A percentile compares a stretch with the other conserved stretches of the same genome.
Evolutionary conservation across 2,888 invertebrate genomes (phyloP).

Genomic region (Dryobotodes eremita): DNA sequence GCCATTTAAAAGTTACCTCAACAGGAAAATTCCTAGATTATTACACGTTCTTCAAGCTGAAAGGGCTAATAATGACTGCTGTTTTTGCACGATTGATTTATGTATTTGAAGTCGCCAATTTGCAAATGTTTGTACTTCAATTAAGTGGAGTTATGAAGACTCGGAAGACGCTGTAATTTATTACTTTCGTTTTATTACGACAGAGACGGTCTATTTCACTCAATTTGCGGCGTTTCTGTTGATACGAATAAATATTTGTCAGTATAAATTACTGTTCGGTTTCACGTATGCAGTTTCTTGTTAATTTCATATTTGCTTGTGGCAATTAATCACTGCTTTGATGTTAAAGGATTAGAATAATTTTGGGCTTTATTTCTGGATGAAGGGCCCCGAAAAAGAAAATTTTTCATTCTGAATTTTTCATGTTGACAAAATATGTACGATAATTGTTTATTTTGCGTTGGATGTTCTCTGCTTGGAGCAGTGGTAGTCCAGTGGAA

Average conservation of each 20-base stretch:
- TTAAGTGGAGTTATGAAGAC: slow-evolving; percentile 80
- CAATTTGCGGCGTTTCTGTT: slow-evolving; percentile 56
- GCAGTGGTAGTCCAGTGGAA: neutral
- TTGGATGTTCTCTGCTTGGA: too few relatives aligned
- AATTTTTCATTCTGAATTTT: too few relatives aligned
- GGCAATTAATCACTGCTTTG: slow-evolving; percentile 34
- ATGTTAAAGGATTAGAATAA: neutral
- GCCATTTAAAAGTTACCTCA: neutral
- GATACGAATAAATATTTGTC: slow-evolving; percentile 63
- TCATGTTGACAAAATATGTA: neutral
- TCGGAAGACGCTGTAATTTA: slow-evolving; percentile 72
- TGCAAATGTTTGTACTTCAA: slow-evolving; percentile 81
- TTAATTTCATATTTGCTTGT: slow-evolving; percentile 37
- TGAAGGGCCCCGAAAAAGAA: neutral
- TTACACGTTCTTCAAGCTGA: slow-evolving; percentile 51
- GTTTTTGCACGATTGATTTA: slow-evolving; percentile 77
- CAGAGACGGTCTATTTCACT: slow-evolving; percentile 64
- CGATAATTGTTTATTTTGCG: neutral
- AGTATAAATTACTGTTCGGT: slow-evolving; percentile 43
- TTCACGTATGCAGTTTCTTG: slow-evolving; percentile 45
- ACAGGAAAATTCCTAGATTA: neutral
- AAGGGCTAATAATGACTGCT: slow-evolving; percentile 49
- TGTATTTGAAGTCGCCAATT: slow-evolving; percentile 79
- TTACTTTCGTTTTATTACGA: slow-evolving; percentile 69
- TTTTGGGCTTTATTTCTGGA: neutral